Percentiles rank a stretch among this genome's conserved stretches.
These are phyloP conservation scores for Petrophora chlorosata DNA, from an alignment of 2,888 invertebrate species.

Conservation along the genomic window DNA sequence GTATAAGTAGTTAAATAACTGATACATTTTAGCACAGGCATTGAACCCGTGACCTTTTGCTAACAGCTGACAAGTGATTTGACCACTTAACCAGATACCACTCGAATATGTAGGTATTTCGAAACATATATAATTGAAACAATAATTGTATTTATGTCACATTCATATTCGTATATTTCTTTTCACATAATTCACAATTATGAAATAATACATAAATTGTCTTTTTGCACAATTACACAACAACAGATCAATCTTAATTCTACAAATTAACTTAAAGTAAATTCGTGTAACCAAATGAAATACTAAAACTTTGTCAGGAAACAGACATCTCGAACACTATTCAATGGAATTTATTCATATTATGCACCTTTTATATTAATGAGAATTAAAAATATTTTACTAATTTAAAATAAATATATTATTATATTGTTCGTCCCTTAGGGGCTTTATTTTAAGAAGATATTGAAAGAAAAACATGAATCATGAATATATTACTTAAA, in stretches of 20 bases:
- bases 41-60: too few species aligned
- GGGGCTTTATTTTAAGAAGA: not conserved
- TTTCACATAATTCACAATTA: constrained; percentile 55
- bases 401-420: constrained; percentile 25
- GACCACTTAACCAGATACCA: not conserved
- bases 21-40: too few species aligned
- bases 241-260: constrained; percentile 47
- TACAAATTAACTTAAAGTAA: constrained; percentile 40
- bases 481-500: not conserved
- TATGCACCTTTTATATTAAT: constrained; percentile 13
- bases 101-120: too few species aligned
- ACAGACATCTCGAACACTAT: constrained; percentile 3
- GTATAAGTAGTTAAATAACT: too few species aligned
- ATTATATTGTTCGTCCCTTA: constrained; percentile 10
- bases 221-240: constrained; percentile 50
- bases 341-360: constrained; percentile 8
- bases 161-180: constrained; percentile 76
- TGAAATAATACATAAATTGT: constrained; percentile 59
- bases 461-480: not conserved
- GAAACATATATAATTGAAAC: constrained; percentile 8
- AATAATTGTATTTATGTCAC: constrained; percentile 46
- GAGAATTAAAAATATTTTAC: constrained; percentile 8
- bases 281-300: constrained; percentile 39
- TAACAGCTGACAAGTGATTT: too few species aligned
- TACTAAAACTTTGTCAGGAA: constrained; percentile 1